These are phyloP conservation scores for Anas flavirostris DNA, from an alignment of 2,797 vertebrate genomes.

Conservation along the genomic window DNA sequence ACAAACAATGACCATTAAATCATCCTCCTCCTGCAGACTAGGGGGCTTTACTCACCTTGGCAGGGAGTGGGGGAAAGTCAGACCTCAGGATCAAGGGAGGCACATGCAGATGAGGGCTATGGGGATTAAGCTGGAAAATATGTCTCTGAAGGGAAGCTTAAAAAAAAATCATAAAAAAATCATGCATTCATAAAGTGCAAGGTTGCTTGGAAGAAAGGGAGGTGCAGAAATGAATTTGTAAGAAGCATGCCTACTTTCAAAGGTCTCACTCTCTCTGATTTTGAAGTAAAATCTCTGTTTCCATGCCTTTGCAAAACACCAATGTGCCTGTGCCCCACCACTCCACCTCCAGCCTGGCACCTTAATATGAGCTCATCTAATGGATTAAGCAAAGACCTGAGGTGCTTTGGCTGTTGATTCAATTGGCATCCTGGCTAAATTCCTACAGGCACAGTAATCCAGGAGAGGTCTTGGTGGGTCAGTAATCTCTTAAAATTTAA, in stretches of 20 bases:
- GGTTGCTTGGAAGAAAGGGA: not conserved
- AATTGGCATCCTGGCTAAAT: not conserved
- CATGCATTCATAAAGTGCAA: not conserved
- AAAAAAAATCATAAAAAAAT: not conserved
- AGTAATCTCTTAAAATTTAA: not conserved
- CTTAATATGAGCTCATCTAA: not conserved
- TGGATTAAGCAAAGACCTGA: not conserved
- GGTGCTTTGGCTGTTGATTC: not conserved
- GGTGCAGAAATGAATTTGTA: not conserved
- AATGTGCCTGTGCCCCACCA: not conserved
- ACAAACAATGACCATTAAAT: not conserved
- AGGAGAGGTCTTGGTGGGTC: not conserved
- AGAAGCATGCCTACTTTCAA: not conserved
- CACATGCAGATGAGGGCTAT: not conserved
- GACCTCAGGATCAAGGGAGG: not conserved
- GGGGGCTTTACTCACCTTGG: not conserved
- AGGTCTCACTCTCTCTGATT: not conserved
- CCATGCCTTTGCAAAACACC: not conserved
- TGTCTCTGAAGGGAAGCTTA: not conserved
- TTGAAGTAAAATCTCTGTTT: not conserved
- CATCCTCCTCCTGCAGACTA: not conserved
- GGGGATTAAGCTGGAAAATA: not conserved
- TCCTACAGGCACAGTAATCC: not conserved
- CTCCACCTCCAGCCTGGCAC: not conserved
- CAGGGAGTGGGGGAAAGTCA: not conserved